phyloP scores from a whole-genome alignment of 2,113 vertebrate species.

The Oryzias javanicus region DNA sequence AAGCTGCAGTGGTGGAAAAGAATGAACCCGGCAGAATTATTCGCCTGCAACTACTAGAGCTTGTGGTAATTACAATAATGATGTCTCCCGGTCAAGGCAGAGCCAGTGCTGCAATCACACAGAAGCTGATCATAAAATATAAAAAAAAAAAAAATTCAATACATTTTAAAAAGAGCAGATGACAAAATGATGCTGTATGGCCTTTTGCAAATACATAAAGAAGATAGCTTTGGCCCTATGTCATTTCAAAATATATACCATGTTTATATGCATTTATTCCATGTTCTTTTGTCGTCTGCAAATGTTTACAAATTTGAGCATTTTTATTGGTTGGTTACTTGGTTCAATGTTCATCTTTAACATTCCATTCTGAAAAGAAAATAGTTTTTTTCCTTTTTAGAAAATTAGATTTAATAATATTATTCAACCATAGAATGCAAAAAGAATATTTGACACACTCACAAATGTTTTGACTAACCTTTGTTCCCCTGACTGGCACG shows the following conservation, averaged over 20 bases:
- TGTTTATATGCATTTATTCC: not conserved
- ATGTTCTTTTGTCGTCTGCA: no score
- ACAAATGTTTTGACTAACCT: no score
- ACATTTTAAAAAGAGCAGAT: slow-evolving; percentile 33
- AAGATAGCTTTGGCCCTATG: slow-evolving; percentile 6
- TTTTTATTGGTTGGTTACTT: no score
- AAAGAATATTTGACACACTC: no score
- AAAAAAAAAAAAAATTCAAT: slow-evolving; percentile 60
- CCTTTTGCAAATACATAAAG: slow-evolving; percentile 18
- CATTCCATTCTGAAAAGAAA: no score
- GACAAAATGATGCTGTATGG: slow-evolving; percentile 14
- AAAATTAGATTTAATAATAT: no score
- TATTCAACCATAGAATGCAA: no score
- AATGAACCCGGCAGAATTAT: slow-evolving; percentile 62
- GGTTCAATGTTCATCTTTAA: no score
- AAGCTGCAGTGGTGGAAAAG: slow-evolving; percentile 43
- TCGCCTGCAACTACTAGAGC: slow-evolving; percentile 75
- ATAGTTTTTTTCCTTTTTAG: no score
- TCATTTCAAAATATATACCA: not conserved
- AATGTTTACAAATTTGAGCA: no score
- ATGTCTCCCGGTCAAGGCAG: slow-evolving; percentile 69
- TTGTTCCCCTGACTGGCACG: no score
- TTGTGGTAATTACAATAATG: slow-evolving; percentile 78
- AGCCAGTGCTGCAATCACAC: slow-evolving; percentile 57
- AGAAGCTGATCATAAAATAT: slow-evolving; percentile 67